Evolutionary conservation across 2,797 vertebrate species (phyloP).

Genomic region (Oreonectes daqikongensis): DNA sequence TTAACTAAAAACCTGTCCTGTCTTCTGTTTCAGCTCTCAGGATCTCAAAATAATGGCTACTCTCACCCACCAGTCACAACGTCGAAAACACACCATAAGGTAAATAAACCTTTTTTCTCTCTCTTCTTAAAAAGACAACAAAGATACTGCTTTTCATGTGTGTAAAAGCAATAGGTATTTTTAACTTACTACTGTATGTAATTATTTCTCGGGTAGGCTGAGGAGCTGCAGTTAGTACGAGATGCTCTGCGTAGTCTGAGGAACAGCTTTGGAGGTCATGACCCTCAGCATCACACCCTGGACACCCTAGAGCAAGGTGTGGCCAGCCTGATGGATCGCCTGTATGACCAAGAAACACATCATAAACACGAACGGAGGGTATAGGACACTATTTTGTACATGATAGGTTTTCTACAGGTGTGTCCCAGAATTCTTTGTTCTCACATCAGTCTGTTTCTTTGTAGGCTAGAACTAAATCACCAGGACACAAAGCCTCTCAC

Average conservation of each 20-base stretch:
- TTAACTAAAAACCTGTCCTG: slow-evolving; percentile 15
- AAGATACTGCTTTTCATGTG: neutral
- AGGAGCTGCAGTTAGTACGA: slow-evolving; percentile 90
- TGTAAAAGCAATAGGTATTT: neutral
- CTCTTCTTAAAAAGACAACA: neutral
- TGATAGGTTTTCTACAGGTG: neutral
- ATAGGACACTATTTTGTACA: neutral
- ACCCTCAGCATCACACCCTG: slow-evolving; percentile 96
- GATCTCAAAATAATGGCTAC: slow-evolving; percentile 86
- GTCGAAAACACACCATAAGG: slow-evolving; percentile 77
- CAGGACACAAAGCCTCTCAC: slow-evolving; percentile 78
- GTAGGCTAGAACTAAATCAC: slow-evolving; percentile 83
- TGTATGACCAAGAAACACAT: slow-evolving; percentile 80
- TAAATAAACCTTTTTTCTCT: slow-evolving; percentile 66
- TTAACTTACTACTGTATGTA: neutral
- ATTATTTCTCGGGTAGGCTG: slow-evolving; percentile 70
- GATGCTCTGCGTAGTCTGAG: slow-evolving; percentile 92
- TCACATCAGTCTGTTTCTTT: slow-evolving; percentile 25
- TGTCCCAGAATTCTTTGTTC: neutral
- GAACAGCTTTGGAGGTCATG: slow-evolving; percentile 91
- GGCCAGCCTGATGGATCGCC: slow-evolving; percentile 89
- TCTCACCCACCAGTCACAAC: slow-evolving; percentile 69
- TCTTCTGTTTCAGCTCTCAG: slow-evolving; percentile 62
- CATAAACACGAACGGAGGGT: slow-evolving; percentile 40
- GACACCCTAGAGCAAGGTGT: slow-evolving; percentile 98